Evolutionary conservation across 2,113 vertebrate genomes (phyloP).

Genomic region (Mesembrinibis cayennensis): DNA sequence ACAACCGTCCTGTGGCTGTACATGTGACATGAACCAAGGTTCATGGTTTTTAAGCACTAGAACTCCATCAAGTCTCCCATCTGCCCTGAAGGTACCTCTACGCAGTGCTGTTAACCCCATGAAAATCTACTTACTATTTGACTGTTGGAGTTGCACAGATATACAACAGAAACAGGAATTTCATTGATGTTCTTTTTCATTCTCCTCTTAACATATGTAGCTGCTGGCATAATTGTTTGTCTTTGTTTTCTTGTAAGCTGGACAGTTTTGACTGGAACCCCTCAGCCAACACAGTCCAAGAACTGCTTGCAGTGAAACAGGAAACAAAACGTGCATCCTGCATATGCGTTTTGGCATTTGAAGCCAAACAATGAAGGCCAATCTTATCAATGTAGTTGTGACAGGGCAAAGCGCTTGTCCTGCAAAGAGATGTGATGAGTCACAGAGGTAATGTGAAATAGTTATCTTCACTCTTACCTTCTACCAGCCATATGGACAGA

Average conservation of each 20-base stretch:
- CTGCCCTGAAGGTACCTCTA: background rate
- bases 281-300: background rate
- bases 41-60: background rate
- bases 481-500: background rate
- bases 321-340: background rate
- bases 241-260: background rate
- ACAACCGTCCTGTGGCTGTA: background rate
- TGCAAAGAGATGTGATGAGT: background rate
- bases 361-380: background rate
- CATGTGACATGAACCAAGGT: background rate
- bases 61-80: background rate
- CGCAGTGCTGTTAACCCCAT: rapidly evolving
- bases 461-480: background rate
- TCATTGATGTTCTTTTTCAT: background rate
- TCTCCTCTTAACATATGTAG: background rate
- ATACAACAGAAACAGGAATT: background rate
- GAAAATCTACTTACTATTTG: background rate
- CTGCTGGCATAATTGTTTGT: background rate
- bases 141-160: background rate
- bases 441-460: background rate
- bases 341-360: background rate
- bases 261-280: background rate
- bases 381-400: background rate
- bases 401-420: background rate
- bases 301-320: background rate